These are phyloP conservation scores for Parnassius apollo DNA, from an alignment of 2,888 invertebrate species.

Conservation along the genomic window DNA sequence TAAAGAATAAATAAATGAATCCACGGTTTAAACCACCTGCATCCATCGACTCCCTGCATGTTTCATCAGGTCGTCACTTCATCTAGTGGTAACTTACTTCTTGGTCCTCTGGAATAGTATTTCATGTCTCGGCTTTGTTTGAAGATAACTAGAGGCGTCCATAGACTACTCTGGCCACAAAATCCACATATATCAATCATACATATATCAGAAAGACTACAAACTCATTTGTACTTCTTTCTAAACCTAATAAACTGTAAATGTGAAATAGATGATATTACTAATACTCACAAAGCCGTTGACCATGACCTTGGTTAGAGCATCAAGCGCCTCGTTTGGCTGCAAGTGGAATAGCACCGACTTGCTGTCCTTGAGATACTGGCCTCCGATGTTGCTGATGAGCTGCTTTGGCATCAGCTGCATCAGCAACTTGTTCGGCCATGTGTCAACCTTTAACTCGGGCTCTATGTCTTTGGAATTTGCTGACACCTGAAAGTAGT, in stretches of 20 bases:
- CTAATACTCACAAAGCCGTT: constrained; percentile 90
- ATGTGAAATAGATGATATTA: constrained; percentile 16
- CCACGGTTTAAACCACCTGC: no score
- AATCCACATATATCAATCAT: no score
- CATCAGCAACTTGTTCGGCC: constrained; percentile 96
- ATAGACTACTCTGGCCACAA: no score
- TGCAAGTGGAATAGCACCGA: constrained; percentile 94
- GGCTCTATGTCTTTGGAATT: constrained; percentile 91
- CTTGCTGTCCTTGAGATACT: constrained; percentile 94
- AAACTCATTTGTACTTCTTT: not conserved
- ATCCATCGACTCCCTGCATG: no score
- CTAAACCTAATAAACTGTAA: not conserved
- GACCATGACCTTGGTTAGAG: constrained; percentile 95
- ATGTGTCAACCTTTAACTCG: constrained; percentile 95
- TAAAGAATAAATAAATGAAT: no score
- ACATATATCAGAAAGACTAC: no score
- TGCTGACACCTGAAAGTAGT: constrained; percentile 67
- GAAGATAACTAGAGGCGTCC: no score
- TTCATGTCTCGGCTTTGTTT: no score
- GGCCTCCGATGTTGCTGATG: constrained; percentile 93
- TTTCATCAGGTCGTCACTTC: no score
- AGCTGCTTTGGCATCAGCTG: constrained; percentile 96
- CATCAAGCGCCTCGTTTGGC: constrained; percentile 92
- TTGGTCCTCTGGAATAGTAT: no score
- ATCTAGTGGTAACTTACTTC: no score